Percentiles rank a stretch among this genome's conserved stretches.
Evolutionary conservation across 1,140 invertebrate genomes (phyloP).

Genomic region (Drosophila nigrodunni): DNA sequence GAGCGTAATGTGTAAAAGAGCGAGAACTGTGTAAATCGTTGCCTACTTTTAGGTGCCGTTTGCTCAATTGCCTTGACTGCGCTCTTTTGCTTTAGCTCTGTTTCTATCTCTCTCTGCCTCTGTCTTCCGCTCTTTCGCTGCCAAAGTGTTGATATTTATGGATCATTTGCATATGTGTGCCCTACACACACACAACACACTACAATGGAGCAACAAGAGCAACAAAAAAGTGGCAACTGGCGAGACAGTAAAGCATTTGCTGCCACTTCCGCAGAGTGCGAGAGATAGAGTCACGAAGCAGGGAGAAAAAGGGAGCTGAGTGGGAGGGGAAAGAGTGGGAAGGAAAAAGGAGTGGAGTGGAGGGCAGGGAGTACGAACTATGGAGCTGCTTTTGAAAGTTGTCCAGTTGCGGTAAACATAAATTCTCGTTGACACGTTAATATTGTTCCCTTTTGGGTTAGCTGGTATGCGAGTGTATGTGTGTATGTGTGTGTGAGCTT

Average conservation of each 20-base stretch:
- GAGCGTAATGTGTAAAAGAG: slow-evolving; percentile 4
- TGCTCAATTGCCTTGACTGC: slow-evolving; percentile 60
- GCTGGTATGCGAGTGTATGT: slow-evolving; percentile 18
- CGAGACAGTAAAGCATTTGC: slow-evolving; percentile 82
- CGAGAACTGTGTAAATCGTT: slow-evolving; percentile 62
- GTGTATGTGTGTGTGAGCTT: slow-evolving; percentile 24
- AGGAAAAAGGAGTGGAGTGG: slow-evolving; percentile 23
- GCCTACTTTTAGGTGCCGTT: slow-evolving; percentile 69
- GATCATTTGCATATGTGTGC: slow-evolving; percentile 80
- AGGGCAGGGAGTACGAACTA: slow-evolving; percentile 45
- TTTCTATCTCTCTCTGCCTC: not conserved
- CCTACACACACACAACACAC: slow-evolving; percentile 27
- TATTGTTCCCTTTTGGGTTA: slow-evolving; percentile 82
- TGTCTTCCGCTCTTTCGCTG: not conserved
- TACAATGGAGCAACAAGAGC: slow-evolving; percentile 47
- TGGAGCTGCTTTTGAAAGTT: slow-evolving; percentile 81
- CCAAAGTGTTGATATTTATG: slow-evolving; percentile 82
- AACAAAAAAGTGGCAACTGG: slow-evolving; percentile 70
- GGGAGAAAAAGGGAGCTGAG: not conserved
- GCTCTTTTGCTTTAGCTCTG: not conserved
- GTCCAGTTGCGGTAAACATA: slow-evolving; percentile 83
- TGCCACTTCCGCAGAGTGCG: slow-evolving; percentile 68
- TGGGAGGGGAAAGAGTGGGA: not conserved
- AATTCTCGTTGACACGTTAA: slow-evolving; percentile 83
- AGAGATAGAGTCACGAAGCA: slow-evolving; percentile 9